Percentiles rank a stretch among this genome's conserved stretches.
Evolutionary conservation across 1,140 invertebrate genomes (phyloP).

Genomic region (Limonius californicus): DNA sequence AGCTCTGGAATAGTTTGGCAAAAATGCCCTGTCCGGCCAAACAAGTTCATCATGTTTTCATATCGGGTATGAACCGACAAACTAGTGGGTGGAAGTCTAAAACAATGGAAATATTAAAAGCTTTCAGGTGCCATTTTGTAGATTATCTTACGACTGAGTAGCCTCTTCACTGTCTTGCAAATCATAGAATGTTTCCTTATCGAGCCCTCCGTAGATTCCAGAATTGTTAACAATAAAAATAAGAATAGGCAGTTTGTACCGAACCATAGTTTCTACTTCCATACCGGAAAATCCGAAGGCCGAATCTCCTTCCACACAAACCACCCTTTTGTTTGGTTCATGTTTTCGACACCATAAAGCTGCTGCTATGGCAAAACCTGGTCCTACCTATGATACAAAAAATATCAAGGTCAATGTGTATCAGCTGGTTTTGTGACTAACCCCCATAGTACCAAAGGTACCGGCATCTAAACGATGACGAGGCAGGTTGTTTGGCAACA

Average conservation of each 20-base stretch:
- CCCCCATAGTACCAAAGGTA: slow-evolving; percentile 96
- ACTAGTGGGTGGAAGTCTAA: slow-evolving; percentile 76
- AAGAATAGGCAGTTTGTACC: slow-evolving; percentile 88
- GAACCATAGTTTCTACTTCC: slow-evolving; percentile 95
- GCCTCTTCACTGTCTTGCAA: slow-evolving; percentile 52
- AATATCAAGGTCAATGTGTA: background rate
- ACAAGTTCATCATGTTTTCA: slow-evolving; percentile 86
- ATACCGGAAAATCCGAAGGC: slow-evolving; percentile 97
- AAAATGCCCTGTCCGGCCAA: slow-evolving; percentile 75
- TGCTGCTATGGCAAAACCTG: slow-evolving; percentile 90
- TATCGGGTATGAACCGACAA: slow-evolving; percentile 76
- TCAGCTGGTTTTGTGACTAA: slow-evolving; percentile 30
- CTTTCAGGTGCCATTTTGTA: too few relatives aligned
- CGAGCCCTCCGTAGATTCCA: slow-evolving; percentile 87
- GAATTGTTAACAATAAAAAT: slow-evolving; percentile 95
- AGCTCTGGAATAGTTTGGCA: slow-evolving; percentile 75
- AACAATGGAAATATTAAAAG: slow-evolving; percentile 42
- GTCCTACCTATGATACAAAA: slow-evolving; percentile 61
- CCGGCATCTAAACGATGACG: slow-evolving; percentile 85
- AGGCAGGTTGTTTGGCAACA: slow-evolving; percentile 78
- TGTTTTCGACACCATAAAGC: slow-evolving; percentile 83
- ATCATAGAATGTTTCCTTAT: slow-evolving; percentile 67
- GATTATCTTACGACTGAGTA: slow-evolving; percentile 4
- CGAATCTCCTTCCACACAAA: slow-evolving; percentile 90
- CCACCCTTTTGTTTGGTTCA: slow-evolving; percentile 73